Conservation (phyloP, 2,888 invertebrate species). For the Sinhomidia bicolor region DNA sequence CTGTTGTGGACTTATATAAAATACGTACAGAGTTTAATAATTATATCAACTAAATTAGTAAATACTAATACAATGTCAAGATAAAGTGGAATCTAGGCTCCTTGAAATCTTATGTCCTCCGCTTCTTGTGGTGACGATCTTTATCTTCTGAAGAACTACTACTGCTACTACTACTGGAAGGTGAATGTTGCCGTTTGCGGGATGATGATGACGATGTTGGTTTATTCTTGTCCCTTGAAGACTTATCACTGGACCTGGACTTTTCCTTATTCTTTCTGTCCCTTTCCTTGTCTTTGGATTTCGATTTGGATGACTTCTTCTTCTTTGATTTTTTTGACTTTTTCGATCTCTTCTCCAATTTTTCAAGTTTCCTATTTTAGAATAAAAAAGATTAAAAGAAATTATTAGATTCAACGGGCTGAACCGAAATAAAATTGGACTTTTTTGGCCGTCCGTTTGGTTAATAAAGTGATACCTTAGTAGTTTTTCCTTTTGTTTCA, state of each 20-base stretch:
- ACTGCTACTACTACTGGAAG: slow-evolving; percentile 63
- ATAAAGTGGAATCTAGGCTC: too few relatives aligned
- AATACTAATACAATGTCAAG: too few relatives aligned
- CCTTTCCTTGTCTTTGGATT: slow-evolving; percentile 62
- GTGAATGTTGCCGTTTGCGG: slow-evolving; percentile 62
- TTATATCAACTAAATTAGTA: too few relatives aligned
- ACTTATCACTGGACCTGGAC: slow-evolving; percentile 15
- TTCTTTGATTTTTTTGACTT: slow-evolving; percentile 76
- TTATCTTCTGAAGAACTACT: slow-evolving; percentile 60
- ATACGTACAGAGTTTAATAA: too few relatives aligned
- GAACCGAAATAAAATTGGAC: too few relatives aligned
- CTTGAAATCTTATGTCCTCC: slow-evolving; percentile 30
- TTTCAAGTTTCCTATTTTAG: slow-evolving; percentile 76
- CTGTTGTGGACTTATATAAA: too few relatives aligned
- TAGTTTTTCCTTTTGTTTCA: slow-evolving; percentile 94
- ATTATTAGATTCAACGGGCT: too few relatives aligned
- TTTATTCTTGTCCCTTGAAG: slow-evolving; percentile 16
- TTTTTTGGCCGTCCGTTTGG: too few relatives aligned
- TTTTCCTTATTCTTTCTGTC: slow-evolving; percentile 49
- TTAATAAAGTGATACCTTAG: slow-evolving; percentile 86
- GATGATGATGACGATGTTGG: slow-evolving; percentile 55
- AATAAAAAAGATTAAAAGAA: not conserved
- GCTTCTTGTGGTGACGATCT: slow-evolving; percentile 49
- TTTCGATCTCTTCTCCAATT: slow-evolving; percentile 75
- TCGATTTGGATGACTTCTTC: slow-evolving; percentile 67